Conservation (phyloP, 2,888 invertebrate species). For the Pachycephus smyrnensis region DNA sequence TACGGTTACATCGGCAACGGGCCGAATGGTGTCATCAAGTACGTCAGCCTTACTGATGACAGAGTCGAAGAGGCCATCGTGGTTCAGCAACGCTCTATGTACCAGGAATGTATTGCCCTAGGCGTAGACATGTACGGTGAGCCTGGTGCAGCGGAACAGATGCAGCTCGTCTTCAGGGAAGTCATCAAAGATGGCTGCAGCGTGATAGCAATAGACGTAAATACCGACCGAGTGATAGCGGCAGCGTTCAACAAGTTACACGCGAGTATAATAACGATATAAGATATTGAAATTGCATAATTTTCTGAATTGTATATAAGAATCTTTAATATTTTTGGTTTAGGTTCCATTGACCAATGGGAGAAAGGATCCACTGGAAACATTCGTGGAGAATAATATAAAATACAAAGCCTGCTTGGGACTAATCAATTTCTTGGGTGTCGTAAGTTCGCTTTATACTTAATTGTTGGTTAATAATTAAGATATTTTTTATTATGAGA, state of each 20-base stretch:
- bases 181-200: slow-evolving; percentile 72
- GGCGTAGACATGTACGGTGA: slow-evolving; percentile 54
- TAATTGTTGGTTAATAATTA: neutral
- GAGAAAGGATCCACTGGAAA: slow-evolving; percentile 35
- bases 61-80: slow-evolving; percentile 42
- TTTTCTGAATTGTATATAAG: neutral
- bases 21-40: slow-evolving; percentile 40
- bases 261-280: slow-evolving; percentile 59
- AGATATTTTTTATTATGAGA: neutral
- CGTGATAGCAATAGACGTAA: slow-evolving; percentile 71
- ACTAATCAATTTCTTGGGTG: slow-evolving; percentile 49
- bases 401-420: slow-evolving; percentile 45
- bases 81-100: slow-evolving; percentile 47
- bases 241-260: slow-evolving; percentile 79
- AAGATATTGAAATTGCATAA: neutral
- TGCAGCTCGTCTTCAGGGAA: slow-evolving; percentile 43
- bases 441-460: slow-evolving; percentile 37
- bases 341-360: slow-evolving; percentile 23
- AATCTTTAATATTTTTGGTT: neutral
- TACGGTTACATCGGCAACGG: slow-evolving; percentile 18
- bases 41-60: slow-evolving; percentile 41
- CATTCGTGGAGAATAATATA: slow-evolving; percentile 43
- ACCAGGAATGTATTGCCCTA: slow-evolving; percentile 48
- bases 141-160: slow-evolving; percentile 49
- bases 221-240: slow-evolving; percentile 71